Evolutionary conservation across 2,797 vertebrate genomes (phyloP), one percentile per base, ranked within the genome.

Genomic region (Calcarius lapponicus): DNA sequence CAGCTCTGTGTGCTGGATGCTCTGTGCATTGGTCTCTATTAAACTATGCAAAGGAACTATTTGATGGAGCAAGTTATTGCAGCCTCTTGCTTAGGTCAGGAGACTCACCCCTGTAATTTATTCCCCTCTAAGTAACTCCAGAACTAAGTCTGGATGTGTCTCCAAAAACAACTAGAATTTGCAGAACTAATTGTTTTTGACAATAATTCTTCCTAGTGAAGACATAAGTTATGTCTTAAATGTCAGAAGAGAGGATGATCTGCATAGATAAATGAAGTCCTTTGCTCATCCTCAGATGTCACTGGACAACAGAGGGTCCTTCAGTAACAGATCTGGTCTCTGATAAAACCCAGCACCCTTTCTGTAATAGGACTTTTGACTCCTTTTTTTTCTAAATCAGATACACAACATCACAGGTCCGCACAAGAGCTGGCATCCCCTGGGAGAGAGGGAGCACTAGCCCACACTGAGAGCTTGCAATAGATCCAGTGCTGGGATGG

Each of bases 161-260:
- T 48, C 67, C 51, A 43, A 79, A 88, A 89, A 43, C 80, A 92
- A 64, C 18, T 28, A 40, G 16, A 48, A 56, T 92, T 79, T 79
- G 45, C 73, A 90, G 86, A 92, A 86, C 40, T 93, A 88, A 81
- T 80, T 92, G 76, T 61, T 45, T 86, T 90, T 93, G 73, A 93
- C 92, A 94, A 67, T 50, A 72, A 76, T 60, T 92, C 80, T 79
- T 90, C 48, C 65, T 34, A 57, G 45, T 25, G 60, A 84, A 93
- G 56, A 81, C 58, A 13, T 47, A 88, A 90, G 32, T 92, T 94
- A 93, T 64, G 56, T 82, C 88, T 86, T 82, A 76, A 56, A 88
- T 50, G 66, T 21, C 5, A 11, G 66, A 70, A 79, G 70, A 79
- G 56, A 75, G 70, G 76, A 76, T 86, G 92, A 92, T 84, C 85